Percentiles rank a stretch among this genome's conserved stretches.
Conservation (phyloP, 92 coral and sea anemone genomes). For the Blastomussa wellsi region DNA sequence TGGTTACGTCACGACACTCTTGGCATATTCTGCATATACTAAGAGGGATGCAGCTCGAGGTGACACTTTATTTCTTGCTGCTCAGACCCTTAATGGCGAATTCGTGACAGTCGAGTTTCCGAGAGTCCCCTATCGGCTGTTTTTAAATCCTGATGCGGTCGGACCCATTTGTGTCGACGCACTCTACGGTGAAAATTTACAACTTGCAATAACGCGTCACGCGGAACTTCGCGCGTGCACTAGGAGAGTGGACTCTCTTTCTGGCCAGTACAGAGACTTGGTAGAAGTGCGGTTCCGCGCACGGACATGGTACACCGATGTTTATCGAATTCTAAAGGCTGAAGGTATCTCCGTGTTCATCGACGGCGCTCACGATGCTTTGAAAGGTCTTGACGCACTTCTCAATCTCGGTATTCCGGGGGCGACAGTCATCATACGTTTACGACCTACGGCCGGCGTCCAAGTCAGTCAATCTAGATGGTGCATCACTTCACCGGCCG, state of each 20-base stretch:
- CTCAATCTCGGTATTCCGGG: slow-evolving; percentile 12
- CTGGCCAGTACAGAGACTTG: background rate
- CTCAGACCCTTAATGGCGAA: background rate
- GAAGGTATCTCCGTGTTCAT: background rate
- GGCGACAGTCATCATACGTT: background rate
- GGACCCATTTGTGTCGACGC: background rate
- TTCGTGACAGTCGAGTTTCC: background rate
- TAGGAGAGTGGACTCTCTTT: background rate
- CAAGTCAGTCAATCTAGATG: background rate
- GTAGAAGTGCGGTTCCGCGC: slow-evolving; percentile 2
- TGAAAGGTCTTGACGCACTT: slow-evolving; percentile 13
- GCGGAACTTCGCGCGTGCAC: slow-evolving; percentile 1
- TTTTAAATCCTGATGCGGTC: background rate
- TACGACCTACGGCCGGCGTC: background rate
- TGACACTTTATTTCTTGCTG: slow-evolving; percentile 1
- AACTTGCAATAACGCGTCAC: background rate
- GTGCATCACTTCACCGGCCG: background rate
- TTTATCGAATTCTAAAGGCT: background rate
- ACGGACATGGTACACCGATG: background rate
- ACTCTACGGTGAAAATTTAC: too few relatives aligned
- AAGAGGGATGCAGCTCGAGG: background rate
- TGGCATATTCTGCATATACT: slow-evolving; percentile 10
- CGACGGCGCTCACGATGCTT: slow-evolving; percentile 7
- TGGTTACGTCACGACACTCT: background rate
- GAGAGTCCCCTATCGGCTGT: slow-evolving; percentile 9